Conservation (phyloP, 1,140 invertebrate genomes). For the Leptinotarsa lineolata region DNA sequence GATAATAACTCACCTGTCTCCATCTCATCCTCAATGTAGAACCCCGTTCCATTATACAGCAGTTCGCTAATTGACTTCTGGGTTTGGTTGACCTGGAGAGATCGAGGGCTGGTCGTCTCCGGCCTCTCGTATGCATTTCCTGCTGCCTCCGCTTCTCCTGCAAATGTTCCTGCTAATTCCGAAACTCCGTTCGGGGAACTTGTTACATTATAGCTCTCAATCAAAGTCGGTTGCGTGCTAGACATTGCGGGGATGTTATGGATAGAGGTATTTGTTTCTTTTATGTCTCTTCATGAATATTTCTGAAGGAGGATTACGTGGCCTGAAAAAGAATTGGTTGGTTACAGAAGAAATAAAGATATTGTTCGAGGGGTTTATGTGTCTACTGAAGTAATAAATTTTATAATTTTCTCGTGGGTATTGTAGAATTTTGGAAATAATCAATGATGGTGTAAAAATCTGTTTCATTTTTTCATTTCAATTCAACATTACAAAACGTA, state of each 20-base stretch:
- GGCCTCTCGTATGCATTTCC: constrained; percentile 7
- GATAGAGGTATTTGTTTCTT: neutral
- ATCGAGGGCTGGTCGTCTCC: neutral
- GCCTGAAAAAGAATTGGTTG: neutral
- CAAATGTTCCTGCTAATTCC: neutral
- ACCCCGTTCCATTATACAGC: constrained; percentile 49
- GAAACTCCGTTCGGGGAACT: neutral
- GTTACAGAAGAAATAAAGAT: neutral
- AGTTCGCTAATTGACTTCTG: constrained; percentile 42
- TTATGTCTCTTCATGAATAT: constrained; percentile 1
- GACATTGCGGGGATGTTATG: constrained; percentile 5
- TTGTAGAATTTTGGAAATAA: too few species aligned
- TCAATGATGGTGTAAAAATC: too few species aligned
- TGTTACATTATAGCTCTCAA: neutral
- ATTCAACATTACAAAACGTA: too few species aligned
- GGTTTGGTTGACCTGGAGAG: constrained; percentile 27
- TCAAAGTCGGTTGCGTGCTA: neutral
- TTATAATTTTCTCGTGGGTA: too few species aligned
- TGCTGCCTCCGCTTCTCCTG: neutral
- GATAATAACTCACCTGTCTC: constrained; percentile 43
- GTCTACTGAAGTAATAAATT: too few species aligned
- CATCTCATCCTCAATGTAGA: constrained; percentile 51
- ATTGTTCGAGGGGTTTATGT: too few species aligned
- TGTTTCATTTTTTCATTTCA: too few species aligned
- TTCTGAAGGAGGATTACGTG: neutral